Conservation (phyloP, 2,797 vertebrate genomes). For the Dermochelys coriacea region DNA sequence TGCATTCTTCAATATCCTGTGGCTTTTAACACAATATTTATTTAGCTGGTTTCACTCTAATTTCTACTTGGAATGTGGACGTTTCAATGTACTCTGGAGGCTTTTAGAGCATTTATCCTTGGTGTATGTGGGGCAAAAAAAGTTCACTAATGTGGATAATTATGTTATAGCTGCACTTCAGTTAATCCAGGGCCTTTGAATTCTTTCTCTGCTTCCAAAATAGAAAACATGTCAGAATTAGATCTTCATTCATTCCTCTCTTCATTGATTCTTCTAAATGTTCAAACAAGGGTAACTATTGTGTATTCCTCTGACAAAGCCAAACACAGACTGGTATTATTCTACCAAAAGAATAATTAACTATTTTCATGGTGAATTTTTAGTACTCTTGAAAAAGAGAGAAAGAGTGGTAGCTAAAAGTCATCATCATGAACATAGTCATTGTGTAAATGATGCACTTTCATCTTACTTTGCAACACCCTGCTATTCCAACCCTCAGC, state of each 20-base stretch:
- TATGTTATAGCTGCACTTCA: neutral
- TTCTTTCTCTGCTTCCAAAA: neutral
- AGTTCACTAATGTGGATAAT: neutral
- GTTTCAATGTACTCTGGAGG: neutral
- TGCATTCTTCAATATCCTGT: neutral
- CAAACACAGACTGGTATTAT: neutral
- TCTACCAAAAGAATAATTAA: neutral
- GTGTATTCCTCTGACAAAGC: neutral
- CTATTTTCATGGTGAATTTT: neutral
- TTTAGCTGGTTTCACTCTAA: neutral
- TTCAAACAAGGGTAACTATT: neutral
- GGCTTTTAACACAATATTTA: neutral
- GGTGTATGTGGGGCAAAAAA: neutral
- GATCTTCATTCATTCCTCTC: neutral
- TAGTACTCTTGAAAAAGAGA: neutral
- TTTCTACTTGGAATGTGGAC: neutral
- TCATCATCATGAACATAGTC: neutral
- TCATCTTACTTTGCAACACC: neutral
- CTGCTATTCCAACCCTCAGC: neutral
- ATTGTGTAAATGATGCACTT: neutral
- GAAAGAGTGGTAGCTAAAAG: neutral
- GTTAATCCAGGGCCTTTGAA: neutral
- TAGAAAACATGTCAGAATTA: neutral
- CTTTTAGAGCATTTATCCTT: constrained; percentile 5
- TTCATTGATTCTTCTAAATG: neutral